A percentile compares a stretch with the other conserved stretches of the same genome.
Conservation (phyloP, 2,888 invertebrate species). For the Masnerella sp. region DNA sequence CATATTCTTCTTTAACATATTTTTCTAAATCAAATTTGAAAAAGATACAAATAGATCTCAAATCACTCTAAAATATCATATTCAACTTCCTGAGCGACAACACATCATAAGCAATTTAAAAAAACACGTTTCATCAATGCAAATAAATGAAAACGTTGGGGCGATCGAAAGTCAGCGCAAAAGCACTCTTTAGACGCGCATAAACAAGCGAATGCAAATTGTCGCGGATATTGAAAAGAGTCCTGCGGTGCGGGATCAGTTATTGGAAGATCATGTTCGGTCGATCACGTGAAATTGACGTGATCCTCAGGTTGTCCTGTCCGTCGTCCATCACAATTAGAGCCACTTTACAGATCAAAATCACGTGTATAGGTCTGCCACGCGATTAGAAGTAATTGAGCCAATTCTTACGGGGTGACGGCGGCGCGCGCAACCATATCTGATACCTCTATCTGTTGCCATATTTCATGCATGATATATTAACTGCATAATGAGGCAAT, state of each 20-base stretch:
- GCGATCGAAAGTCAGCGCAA: slow-evolving; percentile 19
- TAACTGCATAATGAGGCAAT: slow-evolving; percentile 43
- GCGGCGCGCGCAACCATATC: neutral
- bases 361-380: slow-evolving; percentile 63
- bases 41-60: too few species aligned
- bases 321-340: slow-evolving; percentile 71
- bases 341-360: slow-evolving; percentile 73
- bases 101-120: slow-evolving; percentile 4
- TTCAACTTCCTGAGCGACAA: too few species aligned
- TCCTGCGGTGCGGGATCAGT: slow-evolving; percentile 25
- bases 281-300: slow-evolving; percentile 69
- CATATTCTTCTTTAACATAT: too few species aligned
- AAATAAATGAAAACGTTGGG: slow-evolving; percentile 29
- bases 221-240: slow-evolving; percentile 12
- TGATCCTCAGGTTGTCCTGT: slow-evolving; percentile 71
- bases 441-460: slow-evolving; percentile 3
- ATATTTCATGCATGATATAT: slow-evolving; percentile 37
- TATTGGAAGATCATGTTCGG: slow-evolving; percentile 38
- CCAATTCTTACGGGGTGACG: slow-evolving; percentile 71
- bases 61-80: too few species aligned
- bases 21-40: too few species aligned
- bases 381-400: slow-evolving; percentile 74
- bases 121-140: slow-evolving; percentile 4
- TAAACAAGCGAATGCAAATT: slow-evolving; percentile 14
- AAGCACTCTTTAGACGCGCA: neutral